A percentile compares a stretch with the other conserved stretches of the same genome.
These are phyloP conservation scores for Hirtodrosophila cameraria DNA, from an alignment of 2,888 invertebrate genomes.

Conservation along the genomic window DNA sequence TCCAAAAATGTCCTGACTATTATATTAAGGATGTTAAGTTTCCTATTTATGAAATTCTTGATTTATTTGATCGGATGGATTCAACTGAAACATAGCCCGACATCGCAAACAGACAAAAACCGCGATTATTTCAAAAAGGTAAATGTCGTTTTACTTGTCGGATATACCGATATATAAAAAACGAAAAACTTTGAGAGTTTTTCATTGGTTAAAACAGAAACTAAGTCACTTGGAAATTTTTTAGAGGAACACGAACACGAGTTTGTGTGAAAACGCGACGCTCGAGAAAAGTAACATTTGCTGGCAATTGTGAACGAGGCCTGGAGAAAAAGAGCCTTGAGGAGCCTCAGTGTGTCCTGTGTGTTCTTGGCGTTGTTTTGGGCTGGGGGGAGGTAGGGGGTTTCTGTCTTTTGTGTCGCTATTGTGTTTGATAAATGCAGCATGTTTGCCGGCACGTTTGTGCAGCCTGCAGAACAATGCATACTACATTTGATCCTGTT, in stretches of 20 bases:
- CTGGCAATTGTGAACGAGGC: constrained; percentile 44
- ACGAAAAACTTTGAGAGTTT: too few relatives aligned
- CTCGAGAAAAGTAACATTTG: constrained; percentile 37
- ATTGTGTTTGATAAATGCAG: constrained; percentile 61
- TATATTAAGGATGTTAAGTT: too few relatives aligned
- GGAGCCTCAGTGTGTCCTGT: constrained; percentile 1
- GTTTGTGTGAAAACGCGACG: too few relatives aligned
- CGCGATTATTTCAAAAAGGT: too few relatives aligned
- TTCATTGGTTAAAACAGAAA: too few relatives aligned
- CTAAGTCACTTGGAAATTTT: constrained; percentile 10
- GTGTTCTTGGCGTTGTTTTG: constrained; percentile 3
- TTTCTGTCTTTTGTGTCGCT: constrained; percentile 52
- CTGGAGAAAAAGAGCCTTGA: constrained; percentile 37
- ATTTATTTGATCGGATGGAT: too few relatives aligned
- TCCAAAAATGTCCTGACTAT: too few relatives aligned
- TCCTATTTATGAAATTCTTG: too few relatives aligned
- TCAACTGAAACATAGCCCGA: too few relatives aligned
- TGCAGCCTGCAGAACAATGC: constrained; percentile 55
- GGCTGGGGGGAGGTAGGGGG: constrained; percentile 2
- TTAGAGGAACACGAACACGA: constrained; percentile 16
- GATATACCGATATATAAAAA: too few relatives aligned
- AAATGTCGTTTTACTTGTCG: too few relatives aligned
- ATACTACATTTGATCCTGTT: constrained; percentile 58
- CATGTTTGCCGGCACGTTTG: constrained; percentile 37
- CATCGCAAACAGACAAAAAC: too few relatives aligned